Evolutionary conservation across 1,140 invertebrate genomes (phyloP).

Genomic region (Tetramorium alpestre): DNA sequence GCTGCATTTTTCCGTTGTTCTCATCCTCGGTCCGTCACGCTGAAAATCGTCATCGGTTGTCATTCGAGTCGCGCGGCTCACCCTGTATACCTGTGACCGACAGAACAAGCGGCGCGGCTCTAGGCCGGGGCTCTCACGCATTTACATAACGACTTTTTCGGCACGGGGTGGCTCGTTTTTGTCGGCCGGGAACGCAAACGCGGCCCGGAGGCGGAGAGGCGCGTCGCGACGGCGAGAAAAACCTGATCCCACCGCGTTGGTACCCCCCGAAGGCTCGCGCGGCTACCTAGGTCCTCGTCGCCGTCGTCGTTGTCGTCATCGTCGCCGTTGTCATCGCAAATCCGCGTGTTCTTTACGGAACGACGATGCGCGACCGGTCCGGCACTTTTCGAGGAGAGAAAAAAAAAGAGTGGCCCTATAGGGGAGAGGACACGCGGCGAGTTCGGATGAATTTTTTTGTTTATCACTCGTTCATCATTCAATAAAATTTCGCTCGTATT

Average conservation of each 20-base stretch:
- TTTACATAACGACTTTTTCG: conserved; percentile 85
- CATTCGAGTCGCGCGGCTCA: conserved; percentile 36
- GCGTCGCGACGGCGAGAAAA: conserved; percentile 71
- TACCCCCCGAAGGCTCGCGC: conserved; percentile 56
- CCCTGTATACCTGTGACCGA: conserved; percentile 66
- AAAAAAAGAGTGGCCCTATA: conserved; percentile 9
- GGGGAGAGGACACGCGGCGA: too few relatives aligned
- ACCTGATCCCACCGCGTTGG: conserved; percentile 72
- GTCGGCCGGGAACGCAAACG: conserved; percentile 65
- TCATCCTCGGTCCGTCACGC: not conserved
- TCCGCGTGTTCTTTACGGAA: conserved; percentile 14
- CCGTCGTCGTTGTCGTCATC: not conserved
- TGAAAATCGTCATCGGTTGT: conserved; percentile 19
- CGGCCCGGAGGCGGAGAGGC: conserved; percentile 66
- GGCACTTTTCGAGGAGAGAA: conserved; percentile 5
- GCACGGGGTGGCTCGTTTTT: conserved; percentile 75
- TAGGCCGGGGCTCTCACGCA: conserved; percentile 71
- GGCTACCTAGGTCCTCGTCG: conserved; percentile 1
- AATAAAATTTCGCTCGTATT: conserved; percentile 11
- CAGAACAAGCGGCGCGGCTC: conserved; percentile 60
- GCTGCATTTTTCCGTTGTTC: not conserved
- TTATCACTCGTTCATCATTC: not conserved
- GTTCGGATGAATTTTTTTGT: conserved; percentile 6
- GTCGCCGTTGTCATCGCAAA: not conserved
- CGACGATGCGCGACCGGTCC: conserved; percentile 30